Evolutionary conservation across 2,888 invertebrate species (phyloP).

Genomic region (Epinotia demarniana): DNA sequence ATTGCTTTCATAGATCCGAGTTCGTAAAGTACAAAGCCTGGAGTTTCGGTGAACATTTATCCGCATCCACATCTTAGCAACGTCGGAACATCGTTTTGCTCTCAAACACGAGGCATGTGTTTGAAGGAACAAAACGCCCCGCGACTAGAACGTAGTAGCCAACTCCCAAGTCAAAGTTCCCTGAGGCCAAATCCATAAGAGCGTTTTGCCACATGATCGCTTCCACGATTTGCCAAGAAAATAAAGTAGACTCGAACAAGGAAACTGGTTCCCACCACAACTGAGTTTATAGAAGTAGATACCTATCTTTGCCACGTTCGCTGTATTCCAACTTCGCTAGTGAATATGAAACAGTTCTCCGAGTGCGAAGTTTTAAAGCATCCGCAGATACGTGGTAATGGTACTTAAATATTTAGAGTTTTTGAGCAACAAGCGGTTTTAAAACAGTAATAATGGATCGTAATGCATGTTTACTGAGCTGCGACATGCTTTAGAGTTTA

Average conservation of each 20-base stretch:
- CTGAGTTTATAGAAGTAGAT: conserved; percentile 71
- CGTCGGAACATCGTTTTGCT: conserved; percentile 79
- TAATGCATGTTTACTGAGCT: not conserved
- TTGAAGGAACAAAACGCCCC: conserved; percentile 51
- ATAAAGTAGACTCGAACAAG: conserved; percentile 73
- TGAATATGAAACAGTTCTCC: conserved; percentile 66
- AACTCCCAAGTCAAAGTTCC: conserved; percentile 80
- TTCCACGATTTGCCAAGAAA: conserved; percentile 82
- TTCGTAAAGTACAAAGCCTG: conserved; percentile 51
- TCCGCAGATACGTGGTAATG: conserved; percentile 45
- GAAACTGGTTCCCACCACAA: conserved; percentile 72
- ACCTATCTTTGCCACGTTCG: conserved; percentile 59
- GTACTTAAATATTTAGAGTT: conserved; percentile 44
- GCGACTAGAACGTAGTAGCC: conserved; percentile 58
- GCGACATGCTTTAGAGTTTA: conserved; percentile 3
- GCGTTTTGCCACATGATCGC: conserved; percentile 83
- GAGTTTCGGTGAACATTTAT: conserved; percentile 64
- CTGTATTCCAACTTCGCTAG: conserved; percentile 60
- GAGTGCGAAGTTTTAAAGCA: conserved; percentile 47
- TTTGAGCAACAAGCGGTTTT: conserved; percentile 40
- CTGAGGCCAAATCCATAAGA: conserved; percentile 81
- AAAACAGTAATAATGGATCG: conserved; percentile 27
- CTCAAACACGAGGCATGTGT: conserved; percentile 71
- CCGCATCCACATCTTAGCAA: conserved; percentile 67
- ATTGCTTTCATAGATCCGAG: conserved; percentile 43